A percentile compares a stretch with the other conserved stretches of the same genome.
phyloP scores from a whole-genome alignment of 2,888 invertebrate genomes.

The Platynereis dumerilii region DNA sequence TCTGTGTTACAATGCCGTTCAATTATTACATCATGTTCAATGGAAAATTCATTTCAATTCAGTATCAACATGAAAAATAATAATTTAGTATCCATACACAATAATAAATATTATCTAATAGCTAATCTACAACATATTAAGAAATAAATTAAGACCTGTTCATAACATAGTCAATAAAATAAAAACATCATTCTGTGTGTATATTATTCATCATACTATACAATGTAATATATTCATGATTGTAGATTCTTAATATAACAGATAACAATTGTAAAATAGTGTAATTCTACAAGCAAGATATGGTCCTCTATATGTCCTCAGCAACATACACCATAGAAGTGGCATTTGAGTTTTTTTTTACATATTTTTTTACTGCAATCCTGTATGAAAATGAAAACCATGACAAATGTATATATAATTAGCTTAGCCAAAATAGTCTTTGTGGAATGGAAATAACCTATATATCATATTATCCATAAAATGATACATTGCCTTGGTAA shows the following conservation, averaged over 20 bases:
- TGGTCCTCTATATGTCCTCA: not conserved
- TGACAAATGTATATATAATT: not conserved
- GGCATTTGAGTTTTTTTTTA: too few relatives aligned
- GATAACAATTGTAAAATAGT: constrained; percentile 8
- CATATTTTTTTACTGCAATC: constrained; percentile 1
- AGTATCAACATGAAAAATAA: constrained; percentile 13
- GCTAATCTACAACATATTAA: constrained; percentile 24
- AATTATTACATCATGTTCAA: too few relatives aligned
- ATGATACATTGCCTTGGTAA: too few relatives aligned
- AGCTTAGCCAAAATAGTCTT: constrained; percentile 10
- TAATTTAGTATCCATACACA: constrained; percentile 20
- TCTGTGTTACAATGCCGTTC: not conserved
- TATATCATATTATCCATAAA: too few relatives aligned
- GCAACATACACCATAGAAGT: too few relatives aligned
- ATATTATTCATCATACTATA: constrained; percentile 8
- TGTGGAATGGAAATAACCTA: constrained; percentile 7
- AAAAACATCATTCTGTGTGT: not conserved
- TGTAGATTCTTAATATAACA: not conserved
- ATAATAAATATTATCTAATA: constrained; percentile 1
- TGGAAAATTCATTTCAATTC: too few relatives aligned
- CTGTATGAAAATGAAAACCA: constrained; percentile 9
- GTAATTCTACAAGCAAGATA: constrained; percentile 8
- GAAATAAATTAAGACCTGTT: constrained; percentile 11
- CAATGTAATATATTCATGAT: constrained; percentile 1
- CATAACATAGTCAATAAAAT: constrained; percentile 6